These are phyloP conservation scores for Phrynocephalus versicolor DNA, from an alignment of 2,113 vertebrate species.

Conservation along the genomic window DNA sequence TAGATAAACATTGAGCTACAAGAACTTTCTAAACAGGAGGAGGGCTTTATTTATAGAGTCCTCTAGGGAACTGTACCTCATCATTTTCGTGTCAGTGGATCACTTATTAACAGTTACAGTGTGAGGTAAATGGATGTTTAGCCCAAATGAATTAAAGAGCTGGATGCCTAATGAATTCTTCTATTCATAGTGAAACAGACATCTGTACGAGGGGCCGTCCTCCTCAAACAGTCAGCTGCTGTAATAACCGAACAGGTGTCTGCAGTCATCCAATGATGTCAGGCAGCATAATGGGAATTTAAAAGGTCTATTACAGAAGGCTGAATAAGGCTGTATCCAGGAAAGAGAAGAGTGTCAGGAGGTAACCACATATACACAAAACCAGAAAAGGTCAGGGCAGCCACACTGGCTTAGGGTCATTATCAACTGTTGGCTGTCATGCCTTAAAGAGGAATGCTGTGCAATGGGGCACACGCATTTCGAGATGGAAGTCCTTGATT, in stretches of 20 bases:
- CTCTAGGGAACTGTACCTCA: slow-evolving; percentile 61
- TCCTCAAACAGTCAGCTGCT: slow-evolving; percentile 50
- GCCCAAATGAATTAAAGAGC: slow-evolving; percentile 57
- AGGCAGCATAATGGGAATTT: slow-evolving; percentile 19
- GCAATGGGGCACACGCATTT: background rate
- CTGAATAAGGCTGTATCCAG: background rate
- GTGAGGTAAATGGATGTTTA: slow-evolving; percentile 39
- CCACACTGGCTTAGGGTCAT: background rate
- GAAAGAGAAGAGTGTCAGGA: background rate
- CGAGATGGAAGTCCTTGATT: no score
- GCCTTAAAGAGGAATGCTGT: background rate
- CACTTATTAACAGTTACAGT: slow-evolving; percentile 59
- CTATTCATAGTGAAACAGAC: slow-evolving; percentile 50
- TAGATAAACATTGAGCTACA: slow-evolving; percentile 68
- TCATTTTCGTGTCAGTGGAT: slow-evolving; percentile 61
- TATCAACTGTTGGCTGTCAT: background rate
- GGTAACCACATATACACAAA: background rate
- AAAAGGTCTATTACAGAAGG: background rate
- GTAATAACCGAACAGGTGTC: slow-evolving; percentile 61
- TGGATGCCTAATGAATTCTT: slow-evolving; percentile 58
- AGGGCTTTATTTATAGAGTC: slow-evolving; percentile 51
- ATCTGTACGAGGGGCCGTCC: slow-evolving; percentile 27
- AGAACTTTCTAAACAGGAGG: slow-evolving; percentile 50
- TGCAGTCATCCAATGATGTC: slow-evolving; percentile 35
- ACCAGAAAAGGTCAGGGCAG: background rate